phyloP scores from a whole-genome alignment of 2,888 invertebrate species.

The Sicus ferrugineus region DNA sequence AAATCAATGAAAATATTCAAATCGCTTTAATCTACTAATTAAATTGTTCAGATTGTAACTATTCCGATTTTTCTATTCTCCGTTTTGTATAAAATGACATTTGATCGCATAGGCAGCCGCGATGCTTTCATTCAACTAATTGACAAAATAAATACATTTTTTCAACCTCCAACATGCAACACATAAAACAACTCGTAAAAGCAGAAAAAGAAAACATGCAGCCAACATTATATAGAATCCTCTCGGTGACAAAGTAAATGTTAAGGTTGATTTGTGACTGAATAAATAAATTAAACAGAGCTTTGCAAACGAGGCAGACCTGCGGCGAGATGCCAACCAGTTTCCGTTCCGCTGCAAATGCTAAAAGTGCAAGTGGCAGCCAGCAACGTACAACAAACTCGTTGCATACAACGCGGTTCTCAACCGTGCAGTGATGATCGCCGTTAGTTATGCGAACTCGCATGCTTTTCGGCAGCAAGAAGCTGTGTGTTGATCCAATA shows the following conservation, averaged over 20 bases:
- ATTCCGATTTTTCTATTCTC: too few relatives aligned
- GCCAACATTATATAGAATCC: background rate
- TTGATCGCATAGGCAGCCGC: background rate
- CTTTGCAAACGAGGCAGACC: background rate
- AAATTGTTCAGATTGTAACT: too few relatives aligned
- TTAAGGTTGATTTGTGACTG: conserved; percentile 53
- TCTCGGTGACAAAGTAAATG: conserved; percentile 45
- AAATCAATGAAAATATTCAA: background rate
- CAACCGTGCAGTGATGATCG: conserved; percentile 3
- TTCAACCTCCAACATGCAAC: background rate
- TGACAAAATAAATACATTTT: background rate
- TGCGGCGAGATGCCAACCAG: conserved; percentile 16
- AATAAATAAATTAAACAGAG: conserved; percentile 32
- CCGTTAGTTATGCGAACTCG: background rate
- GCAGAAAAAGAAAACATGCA: background rate
- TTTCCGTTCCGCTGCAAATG: conserved; percentile 48
- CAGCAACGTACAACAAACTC: conserved; percentile 1
- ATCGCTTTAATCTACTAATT: background rate
- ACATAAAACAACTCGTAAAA: background rate
- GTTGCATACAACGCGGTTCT: conserved; percentile 8
- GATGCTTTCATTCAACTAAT: background rate
- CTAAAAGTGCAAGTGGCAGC: conserved; percentile 46
- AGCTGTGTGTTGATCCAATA: conserved; percentile 31
- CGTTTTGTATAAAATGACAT: conserved; percentile 4
- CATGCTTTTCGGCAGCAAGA: conserved; percentile 18